Base-by-base conservation (phyloP, 2,888 invertebrate species). In the Lepidocyrtoides sp. region DNA sequence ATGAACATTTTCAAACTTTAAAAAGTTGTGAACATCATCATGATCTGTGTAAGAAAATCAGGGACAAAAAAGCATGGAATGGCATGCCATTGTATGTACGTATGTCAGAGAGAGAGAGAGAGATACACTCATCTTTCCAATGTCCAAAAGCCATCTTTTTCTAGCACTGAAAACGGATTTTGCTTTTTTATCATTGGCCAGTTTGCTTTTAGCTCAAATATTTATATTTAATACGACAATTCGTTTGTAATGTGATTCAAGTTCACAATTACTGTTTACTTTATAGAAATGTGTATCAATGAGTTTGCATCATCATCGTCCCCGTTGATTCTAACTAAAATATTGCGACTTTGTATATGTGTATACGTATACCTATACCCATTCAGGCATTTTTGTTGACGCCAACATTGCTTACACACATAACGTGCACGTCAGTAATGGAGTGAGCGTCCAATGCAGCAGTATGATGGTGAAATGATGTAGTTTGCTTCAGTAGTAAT, bases 121-220 rank as follows among this genome's bases (percentile, higher is more conserved):
- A 41, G 57, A 82, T 63, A 26, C 3, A 44, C 23, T 86, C 48
- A 36, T 86, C 44, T 57, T 48, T 85, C 85, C 41, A 85, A 75
- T 57, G 26, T 44, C 12, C 2, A 3, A 14, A 32, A 60, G 57
- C 17, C 36, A 83, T 63, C 44, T 60, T 44, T 20, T 60, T 26
- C 17, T 0, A 26, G 60, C 75, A 20, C 44, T 54, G 54, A 91
- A 91, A 91, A 86, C 91, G 91, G 91, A 91, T 91, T 91, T 91
- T 36, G 90, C 54, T 60, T 90, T 90, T 85, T 86, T 83, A 82
- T 60, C 44, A 89, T 72, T 72, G 20, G 26, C 72, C 20, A 72
- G 41, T 10, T 41, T 41, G 60, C 32, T 66, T 5, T 69, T n/a
- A n/a, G 17, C 29, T 29, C 10, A 83, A 57, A 82, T 82, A 44